phyloP scores from a whole-genome alignment of 2,113 vertebrate genomes.

The Phodopus roborovskii region DNA sequence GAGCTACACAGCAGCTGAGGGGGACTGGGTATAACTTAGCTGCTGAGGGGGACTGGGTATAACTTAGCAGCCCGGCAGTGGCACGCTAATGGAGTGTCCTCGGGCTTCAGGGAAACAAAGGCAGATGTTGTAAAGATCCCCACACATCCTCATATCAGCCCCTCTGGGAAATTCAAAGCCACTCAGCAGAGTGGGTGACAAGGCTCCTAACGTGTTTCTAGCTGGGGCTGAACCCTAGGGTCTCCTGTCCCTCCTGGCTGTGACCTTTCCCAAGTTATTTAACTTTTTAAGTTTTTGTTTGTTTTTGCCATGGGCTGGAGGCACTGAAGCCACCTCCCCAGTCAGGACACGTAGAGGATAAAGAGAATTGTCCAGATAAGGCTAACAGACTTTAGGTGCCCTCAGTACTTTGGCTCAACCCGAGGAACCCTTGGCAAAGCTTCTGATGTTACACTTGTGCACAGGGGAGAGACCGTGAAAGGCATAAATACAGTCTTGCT shows the following conservation, averaged over 20 bases:
- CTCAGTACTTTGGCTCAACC: not conserved
- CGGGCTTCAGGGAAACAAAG: not conserved
- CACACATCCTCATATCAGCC: not conserved
- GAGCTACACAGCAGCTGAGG: too few species aligned
- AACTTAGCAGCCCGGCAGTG: accelerated
- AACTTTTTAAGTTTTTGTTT: not conserved
- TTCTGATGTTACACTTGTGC: not conserved
- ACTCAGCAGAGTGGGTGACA: not conserved
- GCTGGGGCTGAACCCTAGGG: not conserved
- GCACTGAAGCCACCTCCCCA: not conserved
- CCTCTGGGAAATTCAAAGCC: not conserved
- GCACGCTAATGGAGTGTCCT: too few species aligned
- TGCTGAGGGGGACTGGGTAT: not conserved
- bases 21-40: not conserved
- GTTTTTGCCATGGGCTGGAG: not conserved
- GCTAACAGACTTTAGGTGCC: not conserved
- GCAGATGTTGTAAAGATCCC: not conserved
- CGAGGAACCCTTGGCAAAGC: not conserved
- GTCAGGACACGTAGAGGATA: not conserved
- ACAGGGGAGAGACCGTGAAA: not conserved
- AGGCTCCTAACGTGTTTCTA: not conserved
- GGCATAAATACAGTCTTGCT: not conserved
- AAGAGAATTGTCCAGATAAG: not conserved
- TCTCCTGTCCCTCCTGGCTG: not conserved
- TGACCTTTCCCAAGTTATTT: not conserved